A percentile compares a stretch with the other conserved stretches of the same genome.
Conservation (phyloP, 2,113 vertebrate species). For the Onychostruthus taczanowskii region DNA sequence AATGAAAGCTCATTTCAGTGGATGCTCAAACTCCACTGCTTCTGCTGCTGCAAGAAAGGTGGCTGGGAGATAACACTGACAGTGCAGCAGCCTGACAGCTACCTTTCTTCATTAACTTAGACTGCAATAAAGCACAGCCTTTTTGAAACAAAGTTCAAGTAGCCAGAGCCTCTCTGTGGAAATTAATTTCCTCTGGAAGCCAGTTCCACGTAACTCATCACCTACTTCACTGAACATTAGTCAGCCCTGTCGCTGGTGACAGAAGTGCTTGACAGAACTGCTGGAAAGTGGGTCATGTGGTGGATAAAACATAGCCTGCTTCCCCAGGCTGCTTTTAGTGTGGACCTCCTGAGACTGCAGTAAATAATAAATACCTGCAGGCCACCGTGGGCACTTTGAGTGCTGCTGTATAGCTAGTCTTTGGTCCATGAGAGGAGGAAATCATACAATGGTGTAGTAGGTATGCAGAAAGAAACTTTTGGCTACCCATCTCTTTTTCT, state of each 20-base stretch:
- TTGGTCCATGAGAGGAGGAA: neutral
- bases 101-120: neutral
- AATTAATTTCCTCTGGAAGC: slow-evolving; percentile 44
- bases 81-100: neutral
- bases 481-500: neutral
- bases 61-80: neutral
- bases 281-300: slow-evolving; percentile 36
- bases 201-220: slow-evolving; percentile 12
- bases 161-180: neutral
- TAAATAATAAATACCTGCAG: slow-evolving; percentile 10
- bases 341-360: neutral
- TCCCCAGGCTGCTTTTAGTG: neutral
- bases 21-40: neutral
- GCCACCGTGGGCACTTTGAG: neutral
- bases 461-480: neutral
- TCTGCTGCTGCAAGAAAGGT: neutral
- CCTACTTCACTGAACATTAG: slow-evolving; percentile 10
- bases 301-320: neutral
- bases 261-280: slow-evolving; percentile 26
- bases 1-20: neutral
- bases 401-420: neutral
- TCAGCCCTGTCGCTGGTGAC: slow-evolving; percentile 13
- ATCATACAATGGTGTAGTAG: fast-evolving
- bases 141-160: slow-evolving; percentile 54
- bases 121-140: slow-evolving; percentile 24